These are phyloP conservation scores for Theristicus caerulescens DNA, from an alignment of 2,113 vertebrate species.

Conservation along the genomic window DNA sequence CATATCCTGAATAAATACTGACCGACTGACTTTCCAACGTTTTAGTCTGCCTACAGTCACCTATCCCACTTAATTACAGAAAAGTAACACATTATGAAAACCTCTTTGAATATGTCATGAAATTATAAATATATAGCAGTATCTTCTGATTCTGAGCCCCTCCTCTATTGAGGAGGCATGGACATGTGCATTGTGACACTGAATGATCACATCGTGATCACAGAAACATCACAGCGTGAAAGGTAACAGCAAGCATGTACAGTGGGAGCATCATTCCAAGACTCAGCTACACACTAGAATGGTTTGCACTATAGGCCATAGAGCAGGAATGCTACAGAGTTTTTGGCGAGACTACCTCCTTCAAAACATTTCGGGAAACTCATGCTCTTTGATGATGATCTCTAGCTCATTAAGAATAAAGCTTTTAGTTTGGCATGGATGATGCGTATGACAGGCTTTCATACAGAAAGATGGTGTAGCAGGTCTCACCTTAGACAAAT, in stretches of 20 bases:
- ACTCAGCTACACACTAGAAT: not conserved
- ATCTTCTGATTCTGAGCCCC: not conserved
- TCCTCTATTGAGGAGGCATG: not conserved
- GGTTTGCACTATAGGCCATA: not conserved
- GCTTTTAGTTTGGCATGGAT: not conserved
- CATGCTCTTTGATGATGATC: not conserved
- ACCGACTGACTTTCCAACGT: not conserved
- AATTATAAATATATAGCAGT: not conserved
- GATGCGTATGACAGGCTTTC: not conserved
- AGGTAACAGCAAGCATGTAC: accelerated
- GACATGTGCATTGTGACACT: not conserved
- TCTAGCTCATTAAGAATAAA: not conserved
- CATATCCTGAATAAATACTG: not conserved
- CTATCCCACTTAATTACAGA: not conserved
- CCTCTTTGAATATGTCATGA: not conserved
- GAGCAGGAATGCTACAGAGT: not conserved
- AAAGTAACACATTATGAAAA: not conserved
- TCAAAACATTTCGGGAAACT: not conserved
- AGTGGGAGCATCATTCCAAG: not conserved
- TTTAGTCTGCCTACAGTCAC: not conserved
- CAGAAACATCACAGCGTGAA: not conserved
- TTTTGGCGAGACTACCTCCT: not conserved
- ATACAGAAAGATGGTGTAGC: not conserved
- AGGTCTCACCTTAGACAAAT: not conserved
- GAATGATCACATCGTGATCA: too few relatives aligned